These are phyloP conservation scores for Athene noctua DNA, from an alignment of 2,113 vertebrate species.

Conservation along the genomic window DNA sequence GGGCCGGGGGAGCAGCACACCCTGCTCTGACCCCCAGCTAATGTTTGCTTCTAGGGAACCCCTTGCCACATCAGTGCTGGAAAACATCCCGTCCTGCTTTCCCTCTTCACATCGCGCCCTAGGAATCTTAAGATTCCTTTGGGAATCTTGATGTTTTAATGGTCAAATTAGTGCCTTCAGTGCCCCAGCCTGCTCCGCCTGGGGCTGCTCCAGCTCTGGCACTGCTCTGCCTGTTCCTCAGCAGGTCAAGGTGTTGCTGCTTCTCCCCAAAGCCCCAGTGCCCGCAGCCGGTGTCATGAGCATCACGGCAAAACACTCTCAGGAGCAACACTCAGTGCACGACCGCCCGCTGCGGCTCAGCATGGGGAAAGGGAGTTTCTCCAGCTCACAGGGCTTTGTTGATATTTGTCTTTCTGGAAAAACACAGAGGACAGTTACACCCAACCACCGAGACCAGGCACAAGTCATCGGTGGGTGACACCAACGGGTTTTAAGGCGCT, in stretches of 20 bases:
- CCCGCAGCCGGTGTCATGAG: fast-evolving
- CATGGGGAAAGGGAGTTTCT: not conserved
- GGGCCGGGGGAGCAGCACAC: no score
- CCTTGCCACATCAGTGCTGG: not conserved
- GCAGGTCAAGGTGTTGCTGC: not conserved
- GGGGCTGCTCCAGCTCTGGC: not conserved
- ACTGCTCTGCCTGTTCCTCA: not conserved
- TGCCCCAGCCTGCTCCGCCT: not conserved
- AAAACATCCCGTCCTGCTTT: not conserved
- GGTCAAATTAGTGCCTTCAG: not conserved
- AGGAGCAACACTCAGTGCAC: fast-evolving
- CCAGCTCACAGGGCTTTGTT: not conserved
- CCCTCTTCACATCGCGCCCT: fast-evolving
- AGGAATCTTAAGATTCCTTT: not conserved
- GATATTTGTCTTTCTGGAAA: not conserved
- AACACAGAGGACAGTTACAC: fast-evolving
- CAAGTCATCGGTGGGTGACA: not conserved
- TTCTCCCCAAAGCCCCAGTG: not conserved
- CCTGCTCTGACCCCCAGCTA: not conserved
- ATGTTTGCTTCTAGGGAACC: not conserved
- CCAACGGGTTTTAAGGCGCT: not conserved
- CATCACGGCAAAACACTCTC: not conserved
- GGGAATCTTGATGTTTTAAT: not conserved
- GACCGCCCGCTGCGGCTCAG: fast-evolving
- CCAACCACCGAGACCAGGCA: fast-evolving